phyloP scores from a whole-genome alignment of 2,797 vertebrate species.

The Ctenopoma multispine region DNA sequence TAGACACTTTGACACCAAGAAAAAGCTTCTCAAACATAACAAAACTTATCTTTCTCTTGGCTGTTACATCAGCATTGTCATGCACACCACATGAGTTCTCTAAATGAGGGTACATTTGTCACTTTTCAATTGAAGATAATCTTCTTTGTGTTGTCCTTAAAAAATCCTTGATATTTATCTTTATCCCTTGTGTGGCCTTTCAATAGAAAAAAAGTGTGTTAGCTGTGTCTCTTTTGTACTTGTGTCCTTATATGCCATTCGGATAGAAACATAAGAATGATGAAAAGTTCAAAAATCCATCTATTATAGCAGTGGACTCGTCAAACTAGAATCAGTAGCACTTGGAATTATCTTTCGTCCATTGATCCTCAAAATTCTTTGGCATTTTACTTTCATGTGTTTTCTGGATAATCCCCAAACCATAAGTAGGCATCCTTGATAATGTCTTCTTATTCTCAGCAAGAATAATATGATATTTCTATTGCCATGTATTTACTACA shows the following conservation, averaged over 20 bases:
- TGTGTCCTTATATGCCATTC: neutral
- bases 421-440: neutral
- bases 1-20: neutral
- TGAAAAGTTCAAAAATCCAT: neutral
- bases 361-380: neutral
- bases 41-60: neutral
- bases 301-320: neutral
- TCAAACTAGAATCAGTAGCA: neutral
- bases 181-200: neutral
- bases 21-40: neutral
- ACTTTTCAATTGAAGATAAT: slow-evolving; percentile 5
- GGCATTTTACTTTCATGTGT: neutral
- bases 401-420: neutral
- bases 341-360: neutral
- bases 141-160: neutral
- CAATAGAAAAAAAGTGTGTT: neutral
- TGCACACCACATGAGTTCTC: neutral
- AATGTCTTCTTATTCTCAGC: neutral
- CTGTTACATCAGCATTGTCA: neutral
- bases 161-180: neutral
- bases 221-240: slow-evolving; percentile 8
- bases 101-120: neutral
- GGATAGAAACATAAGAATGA: neutral
- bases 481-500: neutral
- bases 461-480: neutral